Evolutionary conservation across 2,888 invertebrate genomes (phyloP).

Genomic region (Poecilobothrus nobilitatus): DNA sequence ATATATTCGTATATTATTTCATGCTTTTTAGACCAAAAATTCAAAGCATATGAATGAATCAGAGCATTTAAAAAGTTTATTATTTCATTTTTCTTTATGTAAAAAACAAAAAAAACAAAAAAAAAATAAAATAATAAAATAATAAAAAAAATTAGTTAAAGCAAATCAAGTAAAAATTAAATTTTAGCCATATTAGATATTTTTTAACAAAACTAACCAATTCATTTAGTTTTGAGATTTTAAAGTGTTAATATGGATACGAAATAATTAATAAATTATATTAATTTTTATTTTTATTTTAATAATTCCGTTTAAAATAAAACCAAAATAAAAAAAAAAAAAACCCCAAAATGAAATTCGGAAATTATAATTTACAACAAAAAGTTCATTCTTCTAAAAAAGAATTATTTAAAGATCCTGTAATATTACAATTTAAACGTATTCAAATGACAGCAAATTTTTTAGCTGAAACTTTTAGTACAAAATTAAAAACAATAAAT

Average conservation of each 20-base stretch:
- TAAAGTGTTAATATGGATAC: background rate
- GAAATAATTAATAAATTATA: background rate
- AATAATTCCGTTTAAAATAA: background rate
- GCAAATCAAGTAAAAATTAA: too few relatives aligned
- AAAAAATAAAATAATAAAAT: too few relatives aligned
- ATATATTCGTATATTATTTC: background rate
- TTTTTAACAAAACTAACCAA: background rate
- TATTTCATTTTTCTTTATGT: too few relatives aligned
- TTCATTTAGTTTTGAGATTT: background rate
- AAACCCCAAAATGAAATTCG: conserved; percentile 38
- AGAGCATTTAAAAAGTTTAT: background rate
- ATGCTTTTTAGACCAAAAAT: background rate
- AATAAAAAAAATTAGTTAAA: too few relatives aligned
- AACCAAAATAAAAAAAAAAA: conserved; percentile 7
- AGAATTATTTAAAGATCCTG: background rate
- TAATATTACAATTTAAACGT: background rate
- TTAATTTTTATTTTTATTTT: background rate
- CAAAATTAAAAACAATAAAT: conserved; percentile 30
- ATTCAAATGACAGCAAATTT: conserved; percentile 39
- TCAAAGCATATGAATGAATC: background rate
- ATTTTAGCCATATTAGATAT: too few relatives aligned
- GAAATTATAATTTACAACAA: conserved; percentile 40
- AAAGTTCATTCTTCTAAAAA: conserved; percentile 24
- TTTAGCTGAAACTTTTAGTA: conserved; percentile 36
- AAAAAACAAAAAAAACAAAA: too few relatives aligned